Evolutionary conservation across 2,888 invertebrate species (phyloP).

Genomic region (Pterostichus madidus): DNA sequence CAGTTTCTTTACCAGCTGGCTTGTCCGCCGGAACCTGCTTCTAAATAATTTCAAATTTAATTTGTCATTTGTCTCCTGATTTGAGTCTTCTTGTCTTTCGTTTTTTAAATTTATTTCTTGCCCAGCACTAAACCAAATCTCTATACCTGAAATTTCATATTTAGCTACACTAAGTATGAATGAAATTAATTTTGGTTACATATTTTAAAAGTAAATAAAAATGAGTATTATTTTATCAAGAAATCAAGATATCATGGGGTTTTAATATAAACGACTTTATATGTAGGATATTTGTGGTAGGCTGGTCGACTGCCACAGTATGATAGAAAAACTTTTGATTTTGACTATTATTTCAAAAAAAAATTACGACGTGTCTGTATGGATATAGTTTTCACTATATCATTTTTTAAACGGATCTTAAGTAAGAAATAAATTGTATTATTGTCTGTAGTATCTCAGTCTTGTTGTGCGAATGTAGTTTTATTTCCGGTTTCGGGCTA

Average conservation of each 20-base stretch:
- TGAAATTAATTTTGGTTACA: constrained; percentile 17
- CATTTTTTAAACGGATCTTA: constrained; percentile 25
- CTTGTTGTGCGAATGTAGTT: constrained; percentile 23
- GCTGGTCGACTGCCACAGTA: constrained; percentile 72
- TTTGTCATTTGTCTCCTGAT: constrained; percentile 20
- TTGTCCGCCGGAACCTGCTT: constrained; percentile 72
- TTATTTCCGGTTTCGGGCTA: constrained; percentile 1
- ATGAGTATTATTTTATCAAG: constrained; percentile 68
- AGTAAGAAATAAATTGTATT: constrained; percentile 44
- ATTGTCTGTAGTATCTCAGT: constrained; percentile 17
- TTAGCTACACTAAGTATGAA: constrained; percentile 1
- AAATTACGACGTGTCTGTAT: constrained; percentile 49
- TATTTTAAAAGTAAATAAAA: constrained; percentile 20
- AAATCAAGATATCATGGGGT: constrained; percentile 69
- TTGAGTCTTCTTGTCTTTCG: constrained; percentile 12
- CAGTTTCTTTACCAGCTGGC: constrained; percentile 77
- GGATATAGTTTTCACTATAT: constrained; percentile 38
- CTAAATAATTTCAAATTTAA: background rate
- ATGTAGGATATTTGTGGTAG: constrained; percentile 71
- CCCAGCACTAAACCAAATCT: constrained; percentile 43
- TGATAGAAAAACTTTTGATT: constrained; percentile 58
- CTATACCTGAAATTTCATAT: constrained; percentile 15
- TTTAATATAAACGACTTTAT: constrained; percentile 66
- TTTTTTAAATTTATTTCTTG: constrained; percentile 49
- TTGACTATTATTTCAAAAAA: constrained; percentile 36